Base-by-base conservation (phyloP, 1,140 invertebrate genomes). In the Lutraria rhynchaena region DNA sequence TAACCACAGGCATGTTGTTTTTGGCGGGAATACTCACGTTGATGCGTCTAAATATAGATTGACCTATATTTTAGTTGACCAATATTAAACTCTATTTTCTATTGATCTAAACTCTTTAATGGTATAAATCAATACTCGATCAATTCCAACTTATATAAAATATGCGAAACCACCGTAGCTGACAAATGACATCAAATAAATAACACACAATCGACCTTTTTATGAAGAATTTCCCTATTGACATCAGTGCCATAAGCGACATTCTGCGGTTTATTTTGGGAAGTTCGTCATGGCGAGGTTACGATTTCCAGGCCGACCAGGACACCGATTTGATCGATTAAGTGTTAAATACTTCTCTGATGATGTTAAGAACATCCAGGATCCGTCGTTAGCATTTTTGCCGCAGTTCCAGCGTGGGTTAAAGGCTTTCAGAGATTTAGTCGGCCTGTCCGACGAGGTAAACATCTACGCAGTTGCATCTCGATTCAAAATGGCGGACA, bases 401-500 rank as follows among this genome's bases (percentile, higher is more conserved):
- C 69, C 78, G 65, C 69, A 81, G 27, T 73, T 81, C 33, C 67
- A 81, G 31, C 35, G 60, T 17, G 78, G 78, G 31, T 46, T 81
- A 31, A 60, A 55, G 19, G 44, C 60, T 29, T 81, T 81, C 35
- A 71, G 69, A 41, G 69, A 81, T 24, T 24, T 81, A 44, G 69
- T 81, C 37, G 78, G 78, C 15, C 33, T 49, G 17, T 81, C 78
- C 0, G 78, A 81, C 37, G 78, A 81, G 78, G 78, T 81, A 74
- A 73, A 41, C 35, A 19, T 44, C 22, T 22, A 33, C 7, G 22
- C 17, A 44, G 19, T 49, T 29, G 22, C 24, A 33, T 19, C 29
- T 55, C n/a, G 49, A n/a, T 74, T 65, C 78, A 81, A 81, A 74
- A 81, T 81, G 78, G 78, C 78, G 37, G 78, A 73, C 78, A 81